These are phyloP conservation scores for Omphaloscelis lunosa DNA, from an alignment of 2,888 invertebrate genomes.

Conservation along the genomic window DNA sequence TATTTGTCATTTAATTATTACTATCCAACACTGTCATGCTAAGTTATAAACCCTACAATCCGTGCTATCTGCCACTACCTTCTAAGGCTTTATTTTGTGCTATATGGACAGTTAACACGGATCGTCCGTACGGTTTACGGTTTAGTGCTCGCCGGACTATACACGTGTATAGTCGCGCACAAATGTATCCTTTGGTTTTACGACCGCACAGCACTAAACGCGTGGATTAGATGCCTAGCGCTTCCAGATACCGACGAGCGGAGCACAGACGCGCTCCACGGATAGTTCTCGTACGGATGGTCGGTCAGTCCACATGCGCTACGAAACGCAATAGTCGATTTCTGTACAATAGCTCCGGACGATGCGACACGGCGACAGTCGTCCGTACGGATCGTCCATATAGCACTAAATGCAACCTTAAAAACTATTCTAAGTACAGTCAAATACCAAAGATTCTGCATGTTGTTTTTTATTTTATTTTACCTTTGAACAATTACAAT, in stretches of 20 bases:
- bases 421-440: background rate
- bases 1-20: slow-evolving; percentile 13
- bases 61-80: slow-evolving; percentile 13
- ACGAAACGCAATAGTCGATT: no score
- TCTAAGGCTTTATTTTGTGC: background rate
- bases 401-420: no score
- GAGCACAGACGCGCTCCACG: background rate
- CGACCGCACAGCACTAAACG: no score
- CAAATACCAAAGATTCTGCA: slow-evolving; percentile 42
- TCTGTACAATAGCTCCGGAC: no score
- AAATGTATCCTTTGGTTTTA: no score
- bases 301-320: no score
- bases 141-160: no score
- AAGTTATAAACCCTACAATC: background rate
- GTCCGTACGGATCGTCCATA: no score
- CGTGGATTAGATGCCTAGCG: no score
- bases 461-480: slow-evolving; percentile 12
- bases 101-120: no score
- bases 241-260: background rate
- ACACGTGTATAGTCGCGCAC: background rate
- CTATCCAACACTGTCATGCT: slow-evolving; percentile 32
- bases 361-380: no score
- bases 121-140: no score
- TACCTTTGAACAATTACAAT: background rate
- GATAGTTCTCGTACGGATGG: background rate